Evolutionary conservation across 2,888 invertebrate species (phyloP), one percentile per base, ranked within the genome.

Genomic region (Hirtodrosophila duncani): DNA sequence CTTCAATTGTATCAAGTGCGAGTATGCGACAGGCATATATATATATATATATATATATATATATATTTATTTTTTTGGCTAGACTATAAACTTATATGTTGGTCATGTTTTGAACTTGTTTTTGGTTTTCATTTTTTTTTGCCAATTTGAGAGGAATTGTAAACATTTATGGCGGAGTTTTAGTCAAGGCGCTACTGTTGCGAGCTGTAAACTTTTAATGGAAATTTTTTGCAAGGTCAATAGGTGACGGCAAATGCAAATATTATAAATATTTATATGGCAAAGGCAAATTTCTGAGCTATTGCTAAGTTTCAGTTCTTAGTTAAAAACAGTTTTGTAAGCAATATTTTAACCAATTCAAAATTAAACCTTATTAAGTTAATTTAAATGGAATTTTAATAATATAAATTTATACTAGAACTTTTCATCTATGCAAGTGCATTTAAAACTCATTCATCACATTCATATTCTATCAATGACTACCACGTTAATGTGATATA

Each of bases 1-100:
- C 51, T 65, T 70, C 70, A 75, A 75, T 81, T 81, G 79, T 81
- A 56, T 55, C 60, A 45, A 51, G 52, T 63, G 51, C 33, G 30
- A 55, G 21, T 17, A 11, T 18, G 26, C 5, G 6, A 31, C 20
- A 16, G 20, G 20, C 13, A 23, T 13, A 16, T 9, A 27, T 27
- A 16, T 29, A 17, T 10, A 24, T 9, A 24, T n/a, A n/a, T n/a
- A 24, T n/a, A 24, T 33, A 24, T 26, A n/a, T 33, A 16, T 11
- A 16, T 49, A 36, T 41, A 23, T 36, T 29, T 41, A 5, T 36
- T 29, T 27, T 21, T 17, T 53, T 20, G 44, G 48, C 30, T 39
- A 43, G 30, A 26, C 50, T 38, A 44, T 60, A 55, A 66, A 60
- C 45, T 58, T 67, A 66, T 66, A 72, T 56, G 64, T 67, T 78